Evolutionary conservation across 2,797 vertebrate species (phyloP), one percentile per base, ranked within the genome.

Genomic region (Chrysocyon brachyurus): DNA sequence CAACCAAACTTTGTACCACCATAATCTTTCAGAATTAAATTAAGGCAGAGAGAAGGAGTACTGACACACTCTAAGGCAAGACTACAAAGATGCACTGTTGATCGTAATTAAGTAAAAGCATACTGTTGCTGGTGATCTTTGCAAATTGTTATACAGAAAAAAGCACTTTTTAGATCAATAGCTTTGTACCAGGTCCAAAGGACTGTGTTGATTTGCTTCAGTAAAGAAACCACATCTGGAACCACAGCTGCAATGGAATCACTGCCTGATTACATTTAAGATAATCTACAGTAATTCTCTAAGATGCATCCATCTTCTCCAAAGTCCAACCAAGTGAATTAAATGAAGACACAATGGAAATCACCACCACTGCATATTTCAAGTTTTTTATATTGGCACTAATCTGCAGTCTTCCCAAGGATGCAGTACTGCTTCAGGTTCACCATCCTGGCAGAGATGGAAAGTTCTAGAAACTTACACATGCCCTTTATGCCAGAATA

Each of bases 201-300:
- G 61, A 24, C 36, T 68, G 16, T 73, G 52, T 17, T 96, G 79
- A 91, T 96, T 93, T 90, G 26, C 31, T 83, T 95, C 63, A 93
- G 46, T 26, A 66, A 84, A 91, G 56, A 93, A 92, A 68, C 7
- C 93, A 95, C 94, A 97, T 95, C 97, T 96, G 96, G 88, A 97
- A 96, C 11, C 36, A 84, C 84, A 98, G 93, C 90, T 97, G 95
- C 89, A 93, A 91, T 96, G 28, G 75, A 96, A 94, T 95, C 87
- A 84, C 82, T 87, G 90, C 22, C 31, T 97, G 94, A 96, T 94
- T 97, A 87, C 31, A 87, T 94, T 93, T 97, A 90, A 93, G 64
- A 96, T 82, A 91, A 95, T 84, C 90, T 59, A 81, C 19, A 90
- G 90, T 92, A 84, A 87, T 95, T 97, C 75, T 93, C 46, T 90